Base-by-base conservation (phyloP, 2,113 vertebrate genomes). In the Mirza zaza region DNA sequence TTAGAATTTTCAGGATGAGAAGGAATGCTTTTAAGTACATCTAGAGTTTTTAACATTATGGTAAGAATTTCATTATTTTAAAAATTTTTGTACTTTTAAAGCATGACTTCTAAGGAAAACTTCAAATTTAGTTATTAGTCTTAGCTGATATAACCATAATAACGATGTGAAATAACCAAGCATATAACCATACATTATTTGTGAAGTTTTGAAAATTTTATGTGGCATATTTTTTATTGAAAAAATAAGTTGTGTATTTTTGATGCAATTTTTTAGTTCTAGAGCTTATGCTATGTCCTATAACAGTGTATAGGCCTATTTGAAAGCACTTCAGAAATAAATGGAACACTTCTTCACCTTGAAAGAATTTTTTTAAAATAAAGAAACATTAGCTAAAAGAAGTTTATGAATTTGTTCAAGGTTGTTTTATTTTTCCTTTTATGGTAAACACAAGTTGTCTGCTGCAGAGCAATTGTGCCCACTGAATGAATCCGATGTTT, bases 291-390 rank as follows among this genome's bases (percentile, higher is more conserved):
- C 67, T 80, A 21, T 76, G 6, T 85, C 57, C 55, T 84, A 0
- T 85, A 67, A 79, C 84, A 88, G 52, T 87, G 4, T 52, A 76
- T 94, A 80, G 57, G 3, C 42, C 61, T 93, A 21, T 86, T 88
- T 87, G 61, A 67, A 92, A 88, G 52, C 17, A 57, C 6, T 81
- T 96, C 27, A n/a, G 42, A 92, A 76, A 85, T 91, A 87, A 96
- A 82, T 75, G 25, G 18, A 71, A 87, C 2, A 81, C 36, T 90
- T 93, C 8, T 73, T 96, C 27, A 80, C 39, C 61, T 82, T 86
- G 17, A 48, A 70, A 57, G 13, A 77, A 50, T 61, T 45, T 1
- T 34, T 83, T 59, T 90, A 59, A 48, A 48, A 77, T 77, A 77
- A 68, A 13, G 6, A 79, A 71, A 82, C 23, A 48, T 93, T 63